Percentiles rank a stretch among this genome's conserved stretches.
phyloP scores from a whole-genome alignment of 1,140 invertebrate species.

The Pygmarrhopalites habei region DNA sequence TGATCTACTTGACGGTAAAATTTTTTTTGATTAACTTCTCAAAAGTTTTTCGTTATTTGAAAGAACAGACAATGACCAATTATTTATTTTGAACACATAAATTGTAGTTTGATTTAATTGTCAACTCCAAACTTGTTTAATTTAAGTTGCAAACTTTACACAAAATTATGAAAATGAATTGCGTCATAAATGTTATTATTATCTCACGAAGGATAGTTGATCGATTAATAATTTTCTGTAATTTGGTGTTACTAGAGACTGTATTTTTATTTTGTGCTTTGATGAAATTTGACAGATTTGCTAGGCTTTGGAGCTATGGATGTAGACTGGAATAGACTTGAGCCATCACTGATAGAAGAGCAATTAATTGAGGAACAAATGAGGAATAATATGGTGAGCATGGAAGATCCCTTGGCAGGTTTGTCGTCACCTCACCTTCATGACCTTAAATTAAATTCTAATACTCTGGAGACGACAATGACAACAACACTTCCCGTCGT shows the following conservation, averaged over 20 bases:
- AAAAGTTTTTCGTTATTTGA: no score
- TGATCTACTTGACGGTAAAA: slow-evolving; percentile 35
- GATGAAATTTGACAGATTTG: background rate
- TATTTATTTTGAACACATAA: background rate
- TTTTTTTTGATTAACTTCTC: background rate
- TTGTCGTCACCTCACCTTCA: background rate
- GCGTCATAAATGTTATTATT: background rate
- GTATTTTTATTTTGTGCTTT: no score
- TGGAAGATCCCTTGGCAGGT: background rate
- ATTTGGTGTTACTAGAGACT: no score
- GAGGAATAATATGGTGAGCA: background rate
- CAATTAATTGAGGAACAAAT: background rate
- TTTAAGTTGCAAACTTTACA: background rate
- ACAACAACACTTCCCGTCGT: background rate
- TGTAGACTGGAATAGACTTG: slow-evolving; percentile 30
- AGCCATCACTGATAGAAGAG: slow-evolving; percentile 24
- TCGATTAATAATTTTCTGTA: background rate
- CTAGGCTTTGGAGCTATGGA: slow-evolving; percentile 26
- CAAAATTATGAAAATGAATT: background rate
- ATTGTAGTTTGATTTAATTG: background rate
- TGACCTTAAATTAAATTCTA: no score
- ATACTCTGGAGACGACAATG: background rate
- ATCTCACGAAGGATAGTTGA: background rate
- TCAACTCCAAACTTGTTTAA: background rate
- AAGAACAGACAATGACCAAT: no score